phyloP scores from a whole-genome alignment of 2,888 invertebrate genomes.

The Acanthosepion lycidas region DNA sequence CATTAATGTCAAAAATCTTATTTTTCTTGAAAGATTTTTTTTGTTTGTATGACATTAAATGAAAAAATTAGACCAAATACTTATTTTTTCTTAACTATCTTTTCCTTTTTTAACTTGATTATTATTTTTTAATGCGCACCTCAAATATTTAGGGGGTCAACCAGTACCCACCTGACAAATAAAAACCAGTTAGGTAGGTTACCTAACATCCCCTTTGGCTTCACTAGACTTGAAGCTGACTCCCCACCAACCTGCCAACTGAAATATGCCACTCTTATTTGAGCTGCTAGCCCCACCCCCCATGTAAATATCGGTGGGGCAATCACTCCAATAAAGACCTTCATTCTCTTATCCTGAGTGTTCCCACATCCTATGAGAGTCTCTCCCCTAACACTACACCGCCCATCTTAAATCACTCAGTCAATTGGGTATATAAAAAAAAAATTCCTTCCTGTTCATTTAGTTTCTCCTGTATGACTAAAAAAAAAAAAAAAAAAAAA shows the following conservation, averaged over 20 bases:
- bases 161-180: neutral
- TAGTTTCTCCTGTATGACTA: neutral
- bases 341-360: neutral
- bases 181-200: neutral
- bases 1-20: too few relatives aligned
- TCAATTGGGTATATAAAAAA: too few relatives aligned
- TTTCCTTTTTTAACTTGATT: neutral
- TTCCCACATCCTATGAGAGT: neutral
- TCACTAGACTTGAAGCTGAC: neutral
- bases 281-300: neutral
- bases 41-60: too few relatives aligned
- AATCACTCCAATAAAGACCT: slow-evolving; percentile 6
- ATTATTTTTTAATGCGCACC: neutral
- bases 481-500: neutral
- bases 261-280: slow-evolving; percentile 8
- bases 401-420: neutral
- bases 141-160: neutral
- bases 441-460: neutral
- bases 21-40: too few relatives aligned
- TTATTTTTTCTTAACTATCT: too few relatives aligned
- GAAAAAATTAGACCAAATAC: too few relatives aligned
- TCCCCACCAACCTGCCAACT: neutral
- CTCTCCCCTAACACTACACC: neutral
- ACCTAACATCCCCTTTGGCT: neutral
- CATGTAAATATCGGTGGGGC: neutral